phyloP scores from a whole-genome alignment of 2,113 vertebrate genomes.

The Onychostoma macrolepis region DNA sequence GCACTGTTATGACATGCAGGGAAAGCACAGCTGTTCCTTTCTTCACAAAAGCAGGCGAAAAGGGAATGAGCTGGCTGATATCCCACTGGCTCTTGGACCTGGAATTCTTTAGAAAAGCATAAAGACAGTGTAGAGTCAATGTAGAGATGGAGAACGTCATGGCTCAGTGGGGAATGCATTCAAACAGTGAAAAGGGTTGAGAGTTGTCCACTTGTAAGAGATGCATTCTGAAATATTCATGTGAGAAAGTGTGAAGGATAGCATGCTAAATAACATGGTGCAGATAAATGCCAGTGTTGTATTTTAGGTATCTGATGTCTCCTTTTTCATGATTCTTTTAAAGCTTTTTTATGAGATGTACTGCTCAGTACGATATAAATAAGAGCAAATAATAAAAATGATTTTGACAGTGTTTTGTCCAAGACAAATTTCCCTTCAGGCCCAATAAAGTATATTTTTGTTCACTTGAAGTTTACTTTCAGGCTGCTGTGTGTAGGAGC shows the following conservation, averaged over 20 bases:
- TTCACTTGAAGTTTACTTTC: not conserved
- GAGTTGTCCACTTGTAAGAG: not conserved
- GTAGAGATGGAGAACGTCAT: not conserved
- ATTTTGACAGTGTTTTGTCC: not conserved
- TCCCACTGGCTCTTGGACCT: constrained; percentile 18
- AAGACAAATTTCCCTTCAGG: not conserved
- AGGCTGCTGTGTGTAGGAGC: not conserved
- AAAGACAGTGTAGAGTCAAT: constrained; percentile 21
- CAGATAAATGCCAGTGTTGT: not conserved
- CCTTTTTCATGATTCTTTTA: not conserved
- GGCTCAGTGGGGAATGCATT: constrained; percentile 14
- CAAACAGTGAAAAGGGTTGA: not conserved
- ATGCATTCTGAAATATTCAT: constrained; percentile 33
- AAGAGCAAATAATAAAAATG: not conserved
- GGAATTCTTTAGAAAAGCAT: constrained; percentile 11
- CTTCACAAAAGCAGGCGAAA: not conserved
- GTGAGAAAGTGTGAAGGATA: not conserved
- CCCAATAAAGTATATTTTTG: not conserved
- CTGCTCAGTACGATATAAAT: not conserved
- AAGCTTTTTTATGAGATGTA: not conserved
- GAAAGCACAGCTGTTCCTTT: constrained; percentile 47
- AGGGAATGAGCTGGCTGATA: constrained; percentile 26
- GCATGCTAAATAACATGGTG: constrained; percentile 23
- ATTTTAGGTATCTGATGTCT: not conserved
- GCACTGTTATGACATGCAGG: constrained; percentile 15